Evolutionary conservation across 2,113 vertebrate genomes (phyloP).

Genomic region (Chiloscyllium plagiosum): DNA sequence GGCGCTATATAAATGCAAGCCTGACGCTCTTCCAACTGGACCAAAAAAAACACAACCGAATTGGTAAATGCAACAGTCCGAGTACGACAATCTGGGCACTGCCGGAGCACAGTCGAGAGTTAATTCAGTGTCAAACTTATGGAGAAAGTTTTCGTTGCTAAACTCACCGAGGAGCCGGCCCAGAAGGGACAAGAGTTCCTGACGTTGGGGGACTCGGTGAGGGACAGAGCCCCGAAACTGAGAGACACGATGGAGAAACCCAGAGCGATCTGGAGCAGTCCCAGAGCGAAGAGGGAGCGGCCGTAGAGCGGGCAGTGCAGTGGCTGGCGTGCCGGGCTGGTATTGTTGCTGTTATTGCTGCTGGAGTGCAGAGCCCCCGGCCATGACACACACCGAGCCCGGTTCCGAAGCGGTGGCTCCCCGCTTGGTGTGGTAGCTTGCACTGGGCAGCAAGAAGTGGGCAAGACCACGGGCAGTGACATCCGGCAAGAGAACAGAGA

Average conservation of each 20-base stretch:
- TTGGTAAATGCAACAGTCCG: not conserved
- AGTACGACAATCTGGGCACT: not conserved
- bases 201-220: conserved; percentile 59
- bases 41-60: not conserved
- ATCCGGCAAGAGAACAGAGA: conserved; percentile 42
- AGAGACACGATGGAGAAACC: conserved; percentile 74
- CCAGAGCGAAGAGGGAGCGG: conserved; percentile 64
- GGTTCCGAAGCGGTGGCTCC: conserved; percentile 42
- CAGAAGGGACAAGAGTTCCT: conserved; percentile 69
- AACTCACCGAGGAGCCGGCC: conserved; percentile 76
- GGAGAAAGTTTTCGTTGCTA: not conserved
- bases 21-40: not conserved
- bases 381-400: conserved; percentile 25
- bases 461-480: conserved; percentile 71
- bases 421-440: conserved; percentile 48
- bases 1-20: not conserved
- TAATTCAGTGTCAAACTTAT: not conserved
- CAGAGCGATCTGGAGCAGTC: conserved; percentile 70
- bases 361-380: conserved; percentile 39
- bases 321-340: conserved; percentile 46
- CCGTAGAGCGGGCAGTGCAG: conserved; percentile 49
- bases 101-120: not conserved
- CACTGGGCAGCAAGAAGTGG: conserved; percentile 66
- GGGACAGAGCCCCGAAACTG: conserved; percentile 66
- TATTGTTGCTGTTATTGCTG: conserved; percentile 42